Conservation (phyloP, 2,797 vertebrate genomes). For the Chromis chromis region DNA sequence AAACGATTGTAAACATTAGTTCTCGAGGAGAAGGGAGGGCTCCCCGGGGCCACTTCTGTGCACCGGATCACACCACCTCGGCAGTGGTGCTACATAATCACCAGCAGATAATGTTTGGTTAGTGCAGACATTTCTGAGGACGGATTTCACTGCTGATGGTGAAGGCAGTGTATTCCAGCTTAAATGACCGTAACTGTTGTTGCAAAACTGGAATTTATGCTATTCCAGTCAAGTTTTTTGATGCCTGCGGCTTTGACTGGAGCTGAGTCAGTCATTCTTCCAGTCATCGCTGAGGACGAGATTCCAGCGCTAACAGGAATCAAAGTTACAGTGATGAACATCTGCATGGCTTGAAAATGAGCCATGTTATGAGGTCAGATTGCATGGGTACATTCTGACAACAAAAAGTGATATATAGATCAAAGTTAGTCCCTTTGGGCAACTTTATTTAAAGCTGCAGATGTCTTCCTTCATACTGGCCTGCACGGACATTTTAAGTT, state of each 20-base stretch:
- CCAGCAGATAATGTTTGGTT: conserved; percentile 78
- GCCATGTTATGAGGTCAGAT: conserved; percentile 20
- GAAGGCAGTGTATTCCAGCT: conserved; percentile 15
- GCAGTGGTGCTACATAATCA: conserved; percentile 74
- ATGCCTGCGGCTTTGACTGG: conserved; percentile 37
- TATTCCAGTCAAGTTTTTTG: conserved; percentile 19
- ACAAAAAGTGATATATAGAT: conserved; percentile 14
- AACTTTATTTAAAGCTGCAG: conserved; percentile 11
- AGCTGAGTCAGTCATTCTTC: conserved; percentile 52
- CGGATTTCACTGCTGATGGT: conserved; percentile 61
- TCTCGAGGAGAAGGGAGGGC: conserved; percentile 68
- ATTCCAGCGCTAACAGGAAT: conserved; percentile 13
- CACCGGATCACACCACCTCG: conserved; percentile 71
- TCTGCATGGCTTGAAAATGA: conserved; percentile 18
- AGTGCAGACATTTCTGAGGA: conserved; percentile 67
- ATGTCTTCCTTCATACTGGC: conserved; percentile 17
- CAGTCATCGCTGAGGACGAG: conserved; percentile 37
- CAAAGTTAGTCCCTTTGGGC: neutral
- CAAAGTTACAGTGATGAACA: conserved; percentile 24
- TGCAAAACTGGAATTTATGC: conserved; percentile 26
- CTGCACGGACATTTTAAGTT: conserved; percentile 12
- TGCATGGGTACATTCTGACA: conserved; percentile 21
- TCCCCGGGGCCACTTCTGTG: conserved; percentile 72
- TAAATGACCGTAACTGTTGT: conserved; percentile 32
- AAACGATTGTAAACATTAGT: conserved; percentile 86